Percentiles rank a stretch among this genome's conserved stretches.
phyloP scores from a whole-genome alignment of 2,113 vertebrate species.

The Trematocara marginatum region DNA sequence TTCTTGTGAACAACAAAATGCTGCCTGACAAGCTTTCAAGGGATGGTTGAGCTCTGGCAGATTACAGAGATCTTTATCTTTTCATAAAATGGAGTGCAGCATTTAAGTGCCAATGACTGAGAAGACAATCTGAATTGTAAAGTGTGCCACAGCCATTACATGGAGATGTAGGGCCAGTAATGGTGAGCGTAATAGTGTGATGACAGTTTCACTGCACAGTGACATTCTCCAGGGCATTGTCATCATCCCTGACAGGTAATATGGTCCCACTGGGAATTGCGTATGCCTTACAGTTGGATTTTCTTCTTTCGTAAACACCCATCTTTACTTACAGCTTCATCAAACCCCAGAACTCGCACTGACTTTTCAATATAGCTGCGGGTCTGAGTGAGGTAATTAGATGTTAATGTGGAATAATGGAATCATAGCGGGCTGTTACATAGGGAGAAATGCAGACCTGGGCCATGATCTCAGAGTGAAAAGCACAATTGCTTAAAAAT shows the following conservation, averaged over 20 bases:
- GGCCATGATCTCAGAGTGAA: slow-evolving; percentile 54
- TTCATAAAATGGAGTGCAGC: slow-evolving; percentile 70
- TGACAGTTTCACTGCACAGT: slow-evolving; percentile 74
- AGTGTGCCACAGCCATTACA: slow-evolving; percentile 68
- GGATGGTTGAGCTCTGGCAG: slow-evolving; percentile 59
- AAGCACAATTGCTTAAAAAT: slow-evolving; percentile 79
- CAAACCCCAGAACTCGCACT: slow-evolving; percentile 46
- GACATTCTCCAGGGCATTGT: slow-evolving; percentile 72
- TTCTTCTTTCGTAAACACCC: slow-evolving; percentile 60
- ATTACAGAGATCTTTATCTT: slow-evolving; percentile 74
- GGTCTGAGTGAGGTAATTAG: slow-evolving; percentile 63
- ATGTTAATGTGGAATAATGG: slow-evolving; percentile 66
- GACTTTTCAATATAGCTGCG: slow-evolving; percentile 49
- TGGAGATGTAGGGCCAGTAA: slow-evolving; percentile 68
- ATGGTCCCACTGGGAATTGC: slow-evolving; percentile 58
- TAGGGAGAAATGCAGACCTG: slow-evolving; percentile 51
- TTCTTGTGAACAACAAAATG: slow-evolving; percentile 68
- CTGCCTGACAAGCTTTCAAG: slow-evolving; percentile 68
- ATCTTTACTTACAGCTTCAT: slow-evolving; percentile 63
- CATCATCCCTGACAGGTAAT: slow-evolving; percentile 72
- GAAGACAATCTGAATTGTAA: slow-evolving; percentile 73
- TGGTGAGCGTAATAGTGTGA: slow-evolving; percentile 77
- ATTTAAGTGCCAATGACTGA: slow-evolving; percentile 72
- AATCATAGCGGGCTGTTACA: slow-evolving; percentile 55
- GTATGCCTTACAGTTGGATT: slow-evolving; percentile 53